A percentile compares a stretch with the other conserved stretches of the same genome.
Evolutionary conservation across 2,797 vertebrate genomes (phyloP).

Genomic region (Coilia nasus): DNA sequence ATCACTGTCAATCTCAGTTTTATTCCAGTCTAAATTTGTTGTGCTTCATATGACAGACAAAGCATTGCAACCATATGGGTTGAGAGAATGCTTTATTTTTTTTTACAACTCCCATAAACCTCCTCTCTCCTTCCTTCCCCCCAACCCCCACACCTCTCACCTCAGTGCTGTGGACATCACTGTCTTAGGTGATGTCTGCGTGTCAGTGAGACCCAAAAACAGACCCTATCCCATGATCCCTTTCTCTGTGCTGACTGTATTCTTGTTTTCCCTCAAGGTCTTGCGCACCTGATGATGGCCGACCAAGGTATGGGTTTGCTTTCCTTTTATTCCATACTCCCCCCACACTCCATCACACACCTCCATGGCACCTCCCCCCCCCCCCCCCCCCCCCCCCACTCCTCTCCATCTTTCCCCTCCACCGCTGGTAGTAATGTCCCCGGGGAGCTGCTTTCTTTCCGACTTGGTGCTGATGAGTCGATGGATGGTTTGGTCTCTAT

Average conservation of each 20-base stretch:
- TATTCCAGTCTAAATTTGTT: not conserved
- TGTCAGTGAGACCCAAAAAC: conserved; percentile 69
- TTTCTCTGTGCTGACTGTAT: conserved; percentile 98
- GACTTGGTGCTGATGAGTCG: conserved; percentile 68
- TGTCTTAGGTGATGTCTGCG: conserved; percentile 78
- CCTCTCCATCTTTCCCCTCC: conserved; percentile 64
- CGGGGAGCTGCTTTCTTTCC: conserved; percentile 59
- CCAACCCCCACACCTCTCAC: conserved; percentile 29
- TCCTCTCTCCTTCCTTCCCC: conserved; percentile 52
- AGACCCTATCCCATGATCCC: conserved; percentile 84
- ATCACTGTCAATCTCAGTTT: not conserved
- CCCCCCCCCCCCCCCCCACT: conserved; percentile 55
- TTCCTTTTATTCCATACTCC: conserved; percentile 77
- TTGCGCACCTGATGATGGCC: conserved; percentile 99
- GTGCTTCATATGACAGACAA: conserved; percentile 65
- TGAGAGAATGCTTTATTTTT: conserved; percentile 73
- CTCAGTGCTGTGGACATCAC: conserved; percentile 75
- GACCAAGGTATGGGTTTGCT: conserved; percentile 97
- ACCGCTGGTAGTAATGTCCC: conserved; percentile 66
- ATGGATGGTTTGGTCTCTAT: conserved; percentile 75
- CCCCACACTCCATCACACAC: conserved; percentile 76
- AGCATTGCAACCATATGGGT: conserved; percentile 80
- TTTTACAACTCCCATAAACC: conserved; percentile 58
- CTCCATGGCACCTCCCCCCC: conserved; percentile 59
- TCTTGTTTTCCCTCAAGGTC: conserved; percentile 99